Evolutionary conservation across 2,797 vertebrate species (phyloP).

Genomic region (Peromyscus melanophrys): DNA sequence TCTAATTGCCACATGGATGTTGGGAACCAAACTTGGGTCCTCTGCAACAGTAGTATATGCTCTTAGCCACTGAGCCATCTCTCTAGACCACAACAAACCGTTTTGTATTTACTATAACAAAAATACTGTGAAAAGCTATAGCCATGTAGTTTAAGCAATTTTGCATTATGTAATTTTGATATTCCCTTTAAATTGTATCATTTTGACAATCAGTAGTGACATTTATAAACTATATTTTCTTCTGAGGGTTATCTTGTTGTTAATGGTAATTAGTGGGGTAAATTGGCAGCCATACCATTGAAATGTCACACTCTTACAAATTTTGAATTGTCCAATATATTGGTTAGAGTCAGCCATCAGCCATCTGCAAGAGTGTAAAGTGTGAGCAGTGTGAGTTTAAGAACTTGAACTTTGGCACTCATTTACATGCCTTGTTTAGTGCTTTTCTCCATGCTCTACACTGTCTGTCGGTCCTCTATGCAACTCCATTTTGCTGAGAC

Average conservation of each 20-base stretch:
- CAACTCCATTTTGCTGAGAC: background rate
- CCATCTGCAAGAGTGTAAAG: background rate
- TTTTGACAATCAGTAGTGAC: background rate
- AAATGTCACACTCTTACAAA: background rate
- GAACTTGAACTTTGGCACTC: background rate
- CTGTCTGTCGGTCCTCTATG: background rate
- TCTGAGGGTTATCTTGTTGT: background rate
- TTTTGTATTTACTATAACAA: background rate
- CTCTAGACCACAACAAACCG: background rate
- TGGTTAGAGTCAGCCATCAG: background rate
- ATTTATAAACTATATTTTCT: slow-evolving; percentile 18
- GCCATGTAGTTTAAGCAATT: background rate
- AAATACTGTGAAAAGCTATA: background rate
- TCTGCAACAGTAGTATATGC: background rate
- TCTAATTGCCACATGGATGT: background rate
- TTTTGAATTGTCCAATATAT: background rate
- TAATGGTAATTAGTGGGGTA: background rate
- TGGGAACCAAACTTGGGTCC: background rate
- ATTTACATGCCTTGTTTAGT: background rate
- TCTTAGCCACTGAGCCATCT: background rate
- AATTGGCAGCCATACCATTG: background rate
- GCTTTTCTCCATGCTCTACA: background rate
- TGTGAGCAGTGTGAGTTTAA: background rate
- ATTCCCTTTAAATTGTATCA: background rate
- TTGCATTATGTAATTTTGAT: background rate